Base-by-base conservation (phyloP, 2,113 vertebrate genomes). In the Hiodon tergisus region DNA sequence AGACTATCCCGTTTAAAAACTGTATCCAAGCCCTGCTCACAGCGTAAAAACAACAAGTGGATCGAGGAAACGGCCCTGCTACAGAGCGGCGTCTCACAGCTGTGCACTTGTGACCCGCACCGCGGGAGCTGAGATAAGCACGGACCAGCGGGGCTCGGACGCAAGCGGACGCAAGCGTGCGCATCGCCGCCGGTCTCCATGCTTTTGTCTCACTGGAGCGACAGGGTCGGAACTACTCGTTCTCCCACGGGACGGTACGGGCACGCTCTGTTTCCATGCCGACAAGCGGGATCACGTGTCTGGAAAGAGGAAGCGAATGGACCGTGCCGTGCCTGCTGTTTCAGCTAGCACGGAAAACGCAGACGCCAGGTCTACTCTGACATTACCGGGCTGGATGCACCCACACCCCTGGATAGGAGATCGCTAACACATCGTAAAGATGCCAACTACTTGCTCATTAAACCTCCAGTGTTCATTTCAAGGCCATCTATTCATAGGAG, bases 131-230 rank as follows among this genome's bases (percentile, higher is more conserved):
- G 31, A 31, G 31, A 31, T 59, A 14, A 59, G 58, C 14, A 59
- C 58, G 14, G 14, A 14, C 58, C 58, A 11, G 3, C 58, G 14
- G 58, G 14, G 80, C 63, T 76, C 83, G 81, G 73, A 68, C 58
- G 59, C 80, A 78, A 54, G 72, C n/a, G n/a, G n/a, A 61, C 68
- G 58, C 80, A 78, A 54, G 72, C 55, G 76, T 71, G 73, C 71
- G 71, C 55, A 74, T 75, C 31, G 79, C 83, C 81, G 79, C 79
- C 89, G 88, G 90, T 92, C 89, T 90, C 91, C 89, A 91, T 92
- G 58, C 85, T 87, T 89, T 90, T 90, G 88, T 91, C 88, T 89
- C 31, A 31, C 31, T 31, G 31, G 31, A 31, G 31, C 31, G 31
- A 31, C 31, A 31, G 86, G 83, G 85, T 84, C 69, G 55, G 4